Base-by-base conservation (phyloP, 2,888 invertebrate genomes). In the Tyria jacobaeae region DNA sequence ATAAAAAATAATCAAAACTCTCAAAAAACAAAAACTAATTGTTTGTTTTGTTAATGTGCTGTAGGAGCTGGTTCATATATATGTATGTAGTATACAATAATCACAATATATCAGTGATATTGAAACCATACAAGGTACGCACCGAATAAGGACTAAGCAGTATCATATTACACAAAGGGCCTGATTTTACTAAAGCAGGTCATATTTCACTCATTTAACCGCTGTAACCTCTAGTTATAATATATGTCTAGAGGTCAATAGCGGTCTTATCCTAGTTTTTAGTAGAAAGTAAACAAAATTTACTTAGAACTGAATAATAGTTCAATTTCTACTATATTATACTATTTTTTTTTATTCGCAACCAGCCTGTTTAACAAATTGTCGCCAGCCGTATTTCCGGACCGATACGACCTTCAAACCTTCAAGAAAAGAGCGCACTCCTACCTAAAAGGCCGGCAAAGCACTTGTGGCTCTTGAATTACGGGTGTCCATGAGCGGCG, bases 161-260 rank as follows among this genome's bases (percentile, higher is more conserved):
- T 59, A 62, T 64, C 37, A 31, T 41, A 54, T 68, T 59, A 64
- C 59, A n/a, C 52, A n/a, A 35, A 56, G 31, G 49, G 35, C 41
- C 54, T 48, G 54, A 60, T 62, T 52, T 47, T 49, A 54, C 37
- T 25, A 39, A 31, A 50, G 27, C 48, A 27, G 54, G 54, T 60
- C 60, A 53, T 21, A 53, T 53, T 57, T 53, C 41, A 53, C 34
- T 17, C 27, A 57, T 58, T 55, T 58, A 58, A 62, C 41, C 54
- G 51, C 49, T 37, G 47, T 57, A 41, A 53, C 56, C 47, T 24
- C 21, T 12, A 24, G 3, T 44, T 21, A n/a, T 10, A 34, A n/a
- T n/a, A 21, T 34, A 48, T 47, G 47, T 56, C 24, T 31, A 55
- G 27, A 21, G 31, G 5, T 31, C 44, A 55, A 31, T 55, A 21